phyloP scores from a whole-genome alignment of 2,797 vertebrate genomes.

The Macropus fuliginosus region DNA sequence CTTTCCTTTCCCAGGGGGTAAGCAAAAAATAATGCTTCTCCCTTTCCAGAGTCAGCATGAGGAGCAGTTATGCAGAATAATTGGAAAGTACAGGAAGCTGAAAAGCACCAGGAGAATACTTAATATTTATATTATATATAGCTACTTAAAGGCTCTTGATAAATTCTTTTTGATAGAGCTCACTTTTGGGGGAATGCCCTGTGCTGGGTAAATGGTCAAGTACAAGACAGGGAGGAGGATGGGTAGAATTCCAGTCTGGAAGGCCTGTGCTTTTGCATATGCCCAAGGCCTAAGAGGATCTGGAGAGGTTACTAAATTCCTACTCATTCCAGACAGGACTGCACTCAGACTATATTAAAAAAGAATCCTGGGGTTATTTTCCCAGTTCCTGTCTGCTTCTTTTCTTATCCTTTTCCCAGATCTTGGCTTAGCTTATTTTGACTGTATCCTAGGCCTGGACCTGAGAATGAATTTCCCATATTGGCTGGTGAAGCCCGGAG shows the following conservation, averaged over 20 bases:
- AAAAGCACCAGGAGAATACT: neutral
- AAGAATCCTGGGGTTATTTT: neutral
- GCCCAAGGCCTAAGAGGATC: neutral
- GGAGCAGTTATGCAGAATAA: neutral
- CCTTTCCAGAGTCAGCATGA: neutral
- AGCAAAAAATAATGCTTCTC: neutral
- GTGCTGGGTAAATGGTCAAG: conserved; percentile 41
- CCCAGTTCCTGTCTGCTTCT: neutral
- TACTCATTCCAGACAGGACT: neutral
- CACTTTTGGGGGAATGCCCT: conserved; percentile 25
- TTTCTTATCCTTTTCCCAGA: neutral
- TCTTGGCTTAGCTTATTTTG: neutral
- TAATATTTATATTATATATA: neutral
- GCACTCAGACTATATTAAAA: neutral
- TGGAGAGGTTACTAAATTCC: neutral
- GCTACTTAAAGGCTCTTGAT: neutral
- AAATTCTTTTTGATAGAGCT: neutral
- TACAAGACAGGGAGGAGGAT: conserved; percentile 60
- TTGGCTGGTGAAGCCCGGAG: fast-evolving
- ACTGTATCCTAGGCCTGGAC: neutral
- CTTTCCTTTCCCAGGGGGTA: neutral
- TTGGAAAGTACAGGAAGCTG: neutral
- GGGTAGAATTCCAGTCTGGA: conserved; percentile 20
- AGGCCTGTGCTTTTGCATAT: neutral
- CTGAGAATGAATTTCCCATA: neutral